Evolutionary conservation across 2,113 vertebrate genomes (phyloP).

Genomic region (Percopsis transmontana): DNA sequence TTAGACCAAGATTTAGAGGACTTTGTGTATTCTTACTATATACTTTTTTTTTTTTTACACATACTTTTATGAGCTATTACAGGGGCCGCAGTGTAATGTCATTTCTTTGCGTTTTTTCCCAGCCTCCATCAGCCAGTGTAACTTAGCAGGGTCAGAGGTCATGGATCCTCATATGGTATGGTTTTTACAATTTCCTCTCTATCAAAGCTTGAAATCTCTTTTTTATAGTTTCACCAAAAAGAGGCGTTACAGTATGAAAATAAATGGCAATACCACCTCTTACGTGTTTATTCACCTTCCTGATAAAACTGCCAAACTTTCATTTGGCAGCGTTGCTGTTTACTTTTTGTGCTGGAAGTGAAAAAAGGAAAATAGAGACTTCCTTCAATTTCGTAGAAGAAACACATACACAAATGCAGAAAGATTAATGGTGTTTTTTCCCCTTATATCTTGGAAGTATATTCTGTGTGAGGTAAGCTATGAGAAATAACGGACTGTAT

Average conservation of each 20-base stretch:
- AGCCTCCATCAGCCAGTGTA: constrained; percentile 74
- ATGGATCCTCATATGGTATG: constrained; percentile 74
- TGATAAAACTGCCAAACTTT: constrained; percentile 25
- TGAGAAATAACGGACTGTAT: not conserved
- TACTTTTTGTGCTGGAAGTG: constrained; percentile 8
- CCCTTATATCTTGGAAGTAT: constrained; percentile 12
- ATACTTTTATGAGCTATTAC: not conserved
- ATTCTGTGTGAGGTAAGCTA: constrained; percentile 10
- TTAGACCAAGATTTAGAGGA: not conserved
- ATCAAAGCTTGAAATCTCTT: not conserved
- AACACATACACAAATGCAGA: constrained; percentile 2
- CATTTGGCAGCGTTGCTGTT: constrained; percentile 6
- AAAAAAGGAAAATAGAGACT: constrained; percentile 57
- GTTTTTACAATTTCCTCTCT: not conserved
- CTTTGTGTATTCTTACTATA: not conserved
- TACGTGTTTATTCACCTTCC: constrained; percentile 19
- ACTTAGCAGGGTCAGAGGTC: constrained; percentile 78
- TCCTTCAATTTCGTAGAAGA: constrained; percentile 51
- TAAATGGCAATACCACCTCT: not conserved
- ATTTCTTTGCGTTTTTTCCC: constrained; percentile 29
- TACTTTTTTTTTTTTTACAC: too few relatives aligned
- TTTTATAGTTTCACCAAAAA: constrained; percentile 19
- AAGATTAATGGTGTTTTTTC: not conserved
- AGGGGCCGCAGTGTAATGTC: not conserved
- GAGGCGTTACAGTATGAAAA: constrained; percentile 13